A percentile compares a stretch with the other conserved stretches of the same genome.
phyloP scores from a whole-genome alignment of 2,113 vertebrate species.

The Salvelinus alpinus region DNA sequence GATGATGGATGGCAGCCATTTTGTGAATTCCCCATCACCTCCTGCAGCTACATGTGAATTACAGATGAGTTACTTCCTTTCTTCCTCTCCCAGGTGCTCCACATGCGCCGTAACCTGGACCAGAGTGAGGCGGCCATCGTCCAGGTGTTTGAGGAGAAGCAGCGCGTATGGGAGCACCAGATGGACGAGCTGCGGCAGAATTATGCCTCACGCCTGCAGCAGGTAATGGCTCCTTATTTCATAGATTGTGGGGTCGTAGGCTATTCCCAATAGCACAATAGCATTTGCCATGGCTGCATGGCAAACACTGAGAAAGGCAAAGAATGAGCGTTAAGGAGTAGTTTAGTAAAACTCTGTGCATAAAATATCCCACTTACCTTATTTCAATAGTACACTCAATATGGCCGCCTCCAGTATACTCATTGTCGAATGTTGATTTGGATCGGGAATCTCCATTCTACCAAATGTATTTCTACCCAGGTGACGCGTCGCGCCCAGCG shows the following conservation, averaged over 20 bases:
- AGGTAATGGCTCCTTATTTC: constrained; percentile 59
- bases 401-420: too few species aligned
- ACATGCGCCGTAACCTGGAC: constrained; percentile 85
- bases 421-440: not conserved
- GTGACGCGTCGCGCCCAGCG: constrained; percentile 81
- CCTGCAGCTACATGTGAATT: not conserved
- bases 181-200: constrained; percentile 87
- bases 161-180: constrained; percentile 87
- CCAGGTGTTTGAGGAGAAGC: constrained; percentile 88
- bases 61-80: not conserved
- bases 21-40: not conserved
- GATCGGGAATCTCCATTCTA: not conserved
- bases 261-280: too few species aligned
- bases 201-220: constrained; percentile 85
- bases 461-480: not conserved
- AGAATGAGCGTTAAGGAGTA: too few species aligned
- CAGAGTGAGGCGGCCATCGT: constrained; percentile 87
- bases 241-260: too few species aligned
- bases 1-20: not conserved
- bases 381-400: too few species aligned
- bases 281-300: too few species aligned
- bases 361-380: too few species aligned
- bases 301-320: too few species aligned
- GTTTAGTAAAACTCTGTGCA: too few species aligned
- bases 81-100: constrained; percentile 62